Percentiles rank a stretch among this genome's conserved stretches.
Conservation (phyloP, 2,113 vertebrate species). For the Actenoides lindsayi region DNA sequence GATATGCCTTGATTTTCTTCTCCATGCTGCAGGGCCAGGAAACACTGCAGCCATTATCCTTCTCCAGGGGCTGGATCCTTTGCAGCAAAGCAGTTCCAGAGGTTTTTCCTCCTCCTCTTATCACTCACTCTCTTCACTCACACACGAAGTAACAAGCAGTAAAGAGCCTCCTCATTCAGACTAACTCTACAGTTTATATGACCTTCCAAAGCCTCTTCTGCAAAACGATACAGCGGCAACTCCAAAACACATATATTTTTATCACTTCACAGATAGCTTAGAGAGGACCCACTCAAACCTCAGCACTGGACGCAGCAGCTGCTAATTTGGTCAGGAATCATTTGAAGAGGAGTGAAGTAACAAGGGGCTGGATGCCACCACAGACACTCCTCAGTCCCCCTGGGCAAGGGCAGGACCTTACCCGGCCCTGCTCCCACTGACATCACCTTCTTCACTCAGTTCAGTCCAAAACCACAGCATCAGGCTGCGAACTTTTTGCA, state of each 20-base stretch:
- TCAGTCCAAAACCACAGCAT: background rate
- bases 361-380: background rate
- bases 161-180: background rate
- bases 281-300: background rate
- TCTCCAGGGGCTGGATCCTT: background rate
- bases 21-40: background rate
- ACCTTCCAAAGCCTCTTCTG: background rate
- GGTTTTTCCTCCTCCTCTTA: background rate
- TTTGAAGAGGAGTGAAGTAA: background rate
- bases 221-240: background rate
- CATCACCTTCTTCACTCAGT: background rate
- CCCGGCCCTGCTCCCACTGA: background rate
- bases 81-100: background rate
- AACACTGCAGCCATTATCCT: background rate
- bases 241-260: background rate
- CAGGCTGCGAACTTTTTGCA: background rate
- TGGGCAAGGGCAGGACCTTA: background rate
- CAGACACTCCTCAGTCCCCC: background rate
- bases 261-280: background rate
- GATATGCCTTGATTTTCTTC: background rate
- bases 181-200: background rate
- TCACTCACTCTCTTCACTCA: background rate
- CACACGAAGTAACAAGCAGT: background rate
- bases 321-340: background rate
- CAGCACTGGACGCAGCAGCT: background rate